Percentiles rank a stretch among this genome's conserved stretches.
Conservation (phyloP, 2,888 invertebrate genomes). For the Eristalis tenax region DNA sequence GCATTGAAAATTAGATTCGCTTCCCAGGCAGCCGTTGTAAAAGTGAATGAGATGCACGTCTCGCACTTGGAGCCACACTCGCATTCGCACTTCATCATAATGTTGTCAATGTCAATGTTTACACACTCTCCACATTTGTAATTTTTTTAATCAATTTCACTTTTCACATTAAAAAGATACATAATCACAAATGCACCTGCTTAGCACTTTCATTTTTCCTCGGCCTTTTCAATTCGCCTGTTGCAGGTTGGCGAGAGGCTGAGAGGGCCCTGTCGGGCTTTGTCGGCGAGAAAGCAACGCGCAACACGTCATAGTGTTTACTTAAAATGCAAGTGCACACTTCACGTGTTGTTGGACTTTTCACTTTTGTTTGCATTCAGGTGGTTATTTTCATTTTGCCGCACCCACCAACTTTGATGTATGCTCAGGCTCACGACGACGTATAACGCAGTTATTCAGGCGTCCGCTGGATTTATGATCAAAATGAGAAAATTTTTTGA, state of each 20-base stretch:
- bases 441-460: neutral
- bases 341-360: constrained; percentile 49
- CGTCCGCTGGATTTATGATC: neutral
- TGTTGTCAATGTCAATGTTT: constrained; percentile 43
- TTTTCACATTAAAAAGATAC: constrained; percentile 2
- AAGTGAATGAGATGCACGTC: neutral
- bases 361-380: constrained; percentile 61
- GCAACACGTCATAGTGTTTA: constrained; percentile 40
- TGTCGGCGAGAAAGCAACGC: constrained; percentile 53
- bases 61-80: neutral
- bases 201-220: constrained; percentile 42
- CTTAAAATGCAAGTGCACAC: constrained; percentile 62
- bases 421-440: neutral
- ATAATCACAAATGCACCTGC: constrained; percentile 8
- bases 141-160: constrained; percentile 32
- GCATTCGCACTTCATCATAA: too few relatives aligned
- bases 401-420: constrained; percentile 9
- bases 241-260: neutral
- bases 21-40: neutral
- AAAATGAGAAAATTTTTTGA: neutral
- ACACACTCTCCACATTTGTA: constrained; percentile 19
- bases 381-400: constrained; percentile 20
- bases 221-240: neutral
- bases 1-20: neutral
- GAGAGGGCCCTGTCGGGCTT: neutral